Percentiles rank a stretch among this genome's conserved stretches.
Evolutionary conservation across 2,888 invertebrate species (phyloP).

Genomic region (Hirtodrosophila duncani): DNA sequence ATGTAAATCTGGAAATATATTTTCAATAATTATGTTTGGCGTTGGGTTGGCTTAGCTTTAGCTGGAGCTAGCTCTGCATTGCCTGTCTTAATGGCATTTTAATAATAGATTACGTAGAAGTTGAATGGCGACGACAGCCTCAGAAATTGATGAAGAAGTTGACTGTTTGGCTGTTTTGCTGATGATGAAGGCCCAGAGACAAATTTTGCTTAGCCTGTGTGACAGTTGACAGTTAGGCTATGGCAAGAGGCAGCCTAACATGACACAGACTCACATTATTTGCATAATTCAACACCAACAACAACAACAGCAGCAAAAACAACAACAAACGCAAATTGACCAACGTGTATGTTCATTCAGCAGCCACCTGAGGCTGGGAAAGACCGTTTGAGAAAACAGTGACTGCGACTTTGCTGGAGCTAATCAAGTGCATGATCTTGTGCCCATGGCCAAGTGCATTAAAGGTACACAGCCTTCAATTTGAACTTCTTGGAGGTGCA

Average conservation of each 20-base stretch:
- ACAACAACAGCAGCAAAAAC: slow-evolving; percentile 39
- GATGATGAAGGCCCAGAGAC: slow-evolving; percentile 48
- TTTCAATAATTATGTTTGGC: slow-evolving; percentile 68
- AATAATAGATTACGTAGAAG: slow-evolving; percentile 66
- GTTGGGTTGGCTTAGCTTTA: slow-evolving; percentile 44
- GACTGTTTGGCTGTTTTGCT: too few species aligned
- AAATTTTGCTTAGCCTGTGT: slow-evolving; percentile 38
- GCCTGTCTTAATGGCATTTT: slow-evolving; percentile 65
- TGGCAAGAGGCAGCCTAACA: background rate
- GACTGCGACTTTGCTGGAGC: slow-evolving; percentile 27
- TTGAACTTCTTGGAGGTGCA: too few species aligned
- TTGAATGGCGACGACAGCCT: slow-evolving; percentile 48
- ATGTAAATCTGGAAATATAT: slow-evolving; percentile 26
- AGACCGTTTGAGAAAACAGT: too few species aligned
- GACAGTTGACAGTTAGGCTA: slow-evolving; percentile 63
- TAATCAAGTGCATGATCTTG: slow-evolving; percentile 63
- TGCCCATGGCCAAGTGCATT: background rate
- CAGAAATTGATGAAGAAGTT: too few species aligned
- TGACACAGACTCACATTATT: slow-evolving; percentile 44
- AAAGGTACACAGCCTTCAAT: slow-evolving; percentile 18
- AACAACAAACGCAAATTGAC: slow-evolving; percentile 2
- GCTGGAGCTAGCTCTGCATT: slow-evolving; percentile 4
- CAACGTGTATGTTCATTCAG: too few species aligned
- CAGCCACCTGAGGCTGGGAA: too few species aligned
- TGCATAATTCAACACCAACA: slow-evolving; percentile 65